Conservation (phyloP, 1,140 invertebrate genomes). For the Heliconius hermathena region DNA sequence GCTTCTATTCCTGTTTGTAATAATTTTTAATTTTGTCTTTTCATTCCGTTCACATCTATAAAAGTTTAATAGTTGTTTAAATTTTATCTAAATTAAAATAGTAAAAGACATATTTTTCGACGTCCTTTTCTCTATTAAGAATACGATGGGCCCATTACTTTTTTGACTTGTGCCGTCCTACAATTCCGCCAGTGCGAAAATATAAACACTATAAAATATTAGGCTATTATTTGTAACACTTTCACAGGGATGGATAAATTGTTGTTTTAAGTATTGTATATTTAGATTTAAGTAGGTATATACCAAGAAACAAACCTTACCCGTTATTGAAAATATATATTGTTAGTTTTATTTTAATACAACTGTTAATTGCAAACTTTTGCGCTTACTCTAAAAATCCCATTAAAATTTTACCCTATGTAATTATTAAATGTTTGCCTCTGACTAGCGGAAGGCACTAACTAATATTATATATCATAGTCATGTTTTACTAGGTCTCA, state of each 20-base stretch:
- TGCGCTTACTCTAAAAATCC: constrained; percentile 5
- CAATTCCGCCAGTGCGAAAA: constrained; percentile 12
- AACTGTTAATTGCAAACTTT: constrained; percentile 3
- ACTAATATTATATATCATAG: constrained; percentile 1
- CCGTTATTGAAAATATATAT: neutral
- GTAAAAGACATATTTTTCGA: constrained; percentile 7
- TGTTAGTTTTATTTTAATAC: neutral
- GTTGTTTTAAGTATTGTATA: neutral
- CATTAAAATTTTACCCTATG: constrained; percentile 3
- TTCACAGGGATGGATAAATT: constrained; percentile 8
- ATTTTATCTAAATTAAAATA: constrained; percentile 14
- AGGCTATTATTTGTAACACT: neutral
- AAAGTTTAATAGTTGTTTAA: neutral
- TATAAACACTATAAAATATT: neutral
- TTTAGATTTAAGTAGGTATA: neutral
- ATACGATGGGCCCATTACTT: constrained; percentile 2
- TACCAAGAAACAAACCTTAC: neutral
- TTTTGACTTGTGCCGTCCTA: constrained; percentile 13
- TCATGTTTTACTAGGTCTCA: neutral
- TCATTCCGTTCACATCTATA: neutral
- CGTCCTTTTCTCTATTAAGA: constrained; percentile 11
- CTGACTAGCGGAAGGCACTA: neutral
- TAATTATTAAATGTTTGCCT: constrained; percentile 4
- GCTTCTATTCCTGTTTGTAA: neutral
- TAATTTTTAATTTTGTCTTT: neutral